Conservation (phyloP, 2,888 invertebrate species). For the Drosophila anomalipes region DNA sequence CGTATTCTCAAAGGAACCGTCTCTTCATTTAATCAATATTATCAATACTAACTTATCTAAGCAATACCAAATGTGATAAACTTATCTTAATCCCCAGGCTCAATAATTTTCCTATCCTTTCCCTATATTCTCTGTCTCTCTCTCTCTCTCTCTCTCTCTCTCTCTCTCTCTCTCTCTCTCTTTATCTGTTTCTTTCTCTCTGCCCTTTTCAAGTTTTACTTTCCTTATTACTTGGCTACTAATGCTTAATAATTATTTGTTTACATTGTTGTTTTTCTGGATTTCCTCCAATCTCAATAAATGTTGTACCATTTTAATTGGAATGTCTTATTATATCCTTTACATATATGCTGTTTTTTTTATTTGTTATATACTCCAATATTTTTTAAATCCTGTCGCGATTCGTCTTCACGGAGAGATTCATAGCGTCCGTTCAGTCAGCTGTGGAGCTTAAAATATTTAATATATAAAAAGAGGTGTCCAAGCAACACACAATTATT, state of each 20-base stretch:
- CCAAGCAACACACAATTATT: neutral
- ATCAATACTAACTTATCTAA: neutral
- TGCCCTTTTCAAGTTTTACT: neutral
- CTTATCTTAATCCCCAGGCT: neutral
- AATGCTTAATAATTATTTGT: neutral
- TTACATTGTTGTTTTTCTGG: neutral
- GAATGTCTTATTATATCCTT: neutral
- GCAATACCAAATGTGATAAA: neutral
- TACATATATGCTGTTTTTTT: neutral
- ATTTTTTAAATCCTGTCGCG: neutral
- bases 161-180: neutral
- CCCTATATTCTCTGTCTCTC: neutral
- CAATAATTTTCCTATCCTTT: fast-evolving
- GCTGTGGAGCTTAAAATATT: neutral
- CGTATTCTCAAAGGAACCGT: neutral
- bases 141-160: neutral
- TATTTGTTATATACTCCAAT: neutral
- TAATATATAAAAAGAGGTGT: too few relatives aligned
- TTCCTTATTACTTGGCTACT: neutral
- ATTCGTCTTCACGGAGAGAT: neutral
- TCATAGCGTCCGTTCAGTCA: neutral
- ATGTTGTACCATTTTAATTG: neutral
- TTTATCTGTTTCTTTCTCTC: neutral
- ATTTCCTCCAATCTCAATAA: neutral
- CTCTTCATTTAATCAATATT: neutral